Evolutionary conservation across 2,888 invertebrate species (phyloP).

Genomic region (Spilosoma lubricipeda): DNA sequence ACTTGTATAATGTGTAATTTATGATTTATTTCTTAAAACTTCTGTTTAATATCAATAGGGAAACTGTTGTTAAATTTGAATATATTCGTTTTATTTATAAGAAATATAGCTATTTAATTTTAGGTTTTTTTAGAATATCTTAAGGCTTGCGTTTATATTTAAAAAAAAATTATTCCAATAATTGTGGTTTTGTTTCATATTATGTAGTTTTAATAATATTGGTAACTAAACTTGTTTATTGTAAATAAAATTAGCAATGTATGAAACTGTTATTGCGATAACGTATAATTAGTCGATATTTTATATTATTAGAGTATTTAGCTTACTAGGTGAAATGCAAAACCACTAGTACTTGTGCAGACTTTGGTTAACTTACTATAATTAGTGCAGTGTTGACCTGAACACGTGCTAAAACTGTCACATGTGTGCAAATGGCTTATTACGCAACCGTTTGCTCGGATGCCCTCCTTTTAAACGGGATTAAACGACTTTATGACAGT

Average conservation of each 20-base stretch:
- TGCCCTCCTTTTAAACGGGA: slow-evolving; percentile 25
- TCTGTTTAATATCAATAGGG: background rate
- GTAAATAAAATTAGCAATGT: too few species aligned
- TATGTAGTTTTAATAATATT: too few species aligned
- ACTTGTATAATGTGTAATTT: slow-evolving; percentile 21
- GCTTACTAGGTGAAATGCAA: slow-evolving; percentile 19
- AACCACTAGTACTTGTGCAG: slow-evolving; percentile 30
- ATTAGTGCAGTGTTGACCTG: slow-evolving; percentile 59
- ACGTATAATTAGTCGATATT: too few species aligned
- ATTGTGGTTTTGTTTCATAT: background rate
- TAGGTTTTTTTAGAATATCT: background rate
- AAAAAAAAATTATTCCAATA: background rate
- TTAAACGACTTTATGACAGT: slow-evolving; percentile 18
- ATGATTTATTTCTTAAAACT: slow-evolving; percentile 11
- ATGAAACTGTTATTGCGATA: too few species aligned
- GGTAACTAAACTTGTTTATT: too few species aligned
- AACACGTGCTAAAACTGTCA: slow-evolving; percentile 71
- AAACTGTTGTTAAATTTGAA: background rate
- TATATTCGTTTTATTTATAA: background rate
- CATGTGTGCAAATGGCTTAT: slow-evolving; percentile 61
- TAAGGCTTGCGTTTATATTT: background rate
- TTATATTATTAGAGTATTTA: background rate
- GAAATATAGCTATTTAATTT: background rate
- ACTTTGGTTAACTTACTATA: slow-evolving; percentile 54
- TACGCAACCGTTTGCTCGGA: slow-evolving; percentile 35